Evolutionary conservation across 2,113 vertebrate genomes (phyloP).

Genomic region (Microtus ochrogaster): DNA sequence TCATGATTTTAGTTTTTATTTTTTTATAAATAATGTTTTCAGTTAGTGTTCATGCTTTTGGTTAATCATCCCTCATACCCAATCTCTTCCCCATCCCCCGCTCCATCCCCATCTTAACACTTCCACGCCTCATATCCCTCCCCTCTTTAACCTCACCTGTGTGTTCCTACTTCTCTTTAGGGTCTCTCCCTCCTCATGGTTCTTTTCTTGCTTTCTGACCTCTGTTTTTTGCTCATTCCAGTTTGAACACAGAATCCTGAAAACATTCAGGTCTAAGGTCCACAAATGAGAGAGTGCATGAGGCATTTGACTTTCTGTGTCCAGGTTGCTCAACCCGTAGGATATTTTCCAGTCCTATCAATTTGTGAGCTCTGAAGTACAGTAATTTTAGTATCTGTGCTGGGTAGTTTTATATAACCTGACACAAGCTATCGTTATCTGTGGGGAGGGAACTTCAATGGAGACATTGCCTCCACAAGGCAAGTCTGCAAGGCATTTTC

Average conservation of each 20-base stretch:
- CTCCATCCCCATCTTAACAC: background rate
- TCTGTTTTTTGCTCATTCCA: background rate
- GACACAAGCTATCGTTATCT: background rate
- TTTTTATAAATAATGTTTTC: background rate
- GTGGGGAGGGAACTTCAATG: background rate
- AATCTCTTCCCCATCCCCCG: background rate
- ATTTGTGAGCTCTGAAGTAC: background rate
- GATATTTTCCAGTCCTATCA: background rate
- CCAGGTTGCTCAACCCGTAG: background rate
- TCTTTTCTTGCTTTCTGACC: background rate
- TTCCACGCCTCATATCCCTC: no score
- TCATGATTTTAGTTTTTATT: background rate
- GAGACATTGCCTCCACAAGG: background rate
- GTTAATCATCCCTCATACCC: background rate
- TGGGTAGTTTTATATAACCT: background rate
- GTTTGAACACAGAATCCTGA: background rate
- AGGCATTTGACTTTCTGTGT: background rate
- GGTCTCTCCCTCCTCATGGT: background rate
- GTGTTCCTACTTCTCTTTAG: background rate
- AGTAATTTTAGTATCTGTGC: background rate
- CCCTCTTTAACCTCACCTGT: no score
- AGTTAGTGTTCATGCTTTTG: background rate
- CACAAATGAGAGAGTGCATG: background rate
- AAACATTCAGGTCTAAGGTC: background rate
- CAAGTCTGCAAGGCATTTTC: background rate